Base-by-base conservation (phyloP, 2,113 vertebrate species). In the Colinus virginianus region DNA sequence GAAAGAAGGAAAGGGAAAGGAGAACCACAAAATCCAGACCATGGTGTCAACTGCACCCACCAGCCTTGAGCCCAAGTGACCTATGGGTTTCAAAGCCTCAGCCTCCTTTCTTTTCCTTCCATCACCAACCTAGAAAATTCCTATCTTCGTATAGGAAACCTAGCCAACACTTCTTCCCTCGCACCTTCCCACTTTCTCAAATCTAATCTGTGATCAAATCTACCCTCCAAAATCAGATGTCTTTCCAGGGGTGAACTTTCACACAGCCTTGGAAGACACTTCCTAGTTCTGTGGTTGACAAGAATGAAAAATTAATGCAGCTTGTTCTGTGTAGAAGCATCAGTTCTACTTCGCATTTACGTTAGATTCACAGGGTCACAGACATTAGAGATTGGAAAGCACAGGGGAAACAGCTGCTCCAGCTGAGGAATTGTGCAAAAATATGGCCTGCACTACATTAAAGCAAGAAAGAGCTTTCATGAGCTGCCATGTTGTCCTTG, bases 221-320 rank as follows among this genome's bases (percentile, higher is more conserved):
- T 84, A 93, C 71, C 59, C 81, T 85, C 84, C 30, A 62, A 85
- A 92, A 61, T 80, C 87, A 89, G 88, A 87, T 46, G 66, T 79
- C 90, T 95, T 95, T 91, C 74, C 76, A 70, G 75, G 56, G 42
- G 85, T 77, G 89, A 89, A 87, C 87, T 94, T 95, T 91, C 78
- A 92, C 84, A 81, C 51, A 90, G n/a, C 69, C 38, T 84, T 85
- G 59, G 64, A 91, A 91, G 84, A 49, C 79, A 76, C 77, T 89
- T 93, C 59, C 78, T 90, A 76, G 32, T 90, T 80, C 69, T 87
- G 69, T 19, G 25, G 69, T 72, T 78, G 81, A n/a, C 32, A 48
- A 84, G 89, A 93, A 93, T 93, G 80, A 92, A 95, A 95, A 94
- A 84, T 67, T 79, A 72, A 95, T 79, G 80, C 2, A 0, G 1